Evolutionary conservation across 2,797 vertebrate genomes (phyloP).

Genomic region (Miichthys miiuy): DNA sequence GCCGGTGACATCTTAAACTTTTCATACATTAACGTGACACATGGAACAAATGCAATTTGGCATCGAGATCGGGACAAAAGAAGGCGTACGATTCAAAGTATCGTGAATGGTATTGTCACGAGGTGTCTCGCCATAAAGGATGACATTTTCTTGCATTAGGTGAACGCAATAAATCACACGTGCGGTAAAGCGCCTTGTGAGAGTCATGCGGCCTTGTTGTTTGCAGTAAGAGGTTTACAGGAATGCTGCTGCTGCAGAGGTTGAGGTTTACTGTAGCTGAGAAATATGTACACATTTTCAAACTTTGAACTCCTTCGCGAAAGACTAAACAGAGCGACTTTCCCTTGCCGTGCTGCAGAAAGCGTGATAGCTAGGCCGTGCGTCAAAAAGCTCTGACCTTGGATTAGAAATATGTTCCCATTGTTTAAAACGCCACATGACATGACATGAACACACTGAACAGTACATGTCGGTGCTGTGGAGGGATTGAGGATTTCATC

Average conservation of each 20-base stretch:
- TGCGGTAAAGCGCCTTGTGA: slow-evolving; percentile 38
- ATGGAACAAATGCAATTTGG: slow-evolving; percentile 84
- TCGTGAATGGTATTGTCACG: slow-evolving; percentile 62
- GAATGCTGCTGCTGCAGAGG: not conserved
- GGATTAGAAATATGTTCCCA: slow-evolving; percentile 43
- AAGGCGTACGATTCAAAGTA: slow-evolving; percentile 58
- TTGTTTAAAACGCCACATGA: slow-evolving; percentile 40
- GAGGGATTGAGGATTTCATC: slow-evolving; percentile 18
- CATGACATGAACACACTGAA: slow-evolving; percentile 1
- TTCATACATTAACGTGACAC: slow-evolving; percentile 84
- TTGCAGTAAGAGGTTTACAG: slow-evolving; percentile 44
- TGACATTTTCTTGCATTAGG: slow-evolving; percentile 69
- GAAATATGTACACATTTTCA: not conserved
- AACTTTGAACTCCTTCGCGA: not conserved
- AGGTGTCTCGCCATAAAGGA: slow-evolving; percentile 63
- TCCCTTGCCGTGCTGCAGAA: slow-evolving; percentile 27
- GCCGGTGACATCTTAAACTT: slow-evolving; percentile 82
- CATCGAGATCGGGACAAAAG: slow-evolving; percentile 65
- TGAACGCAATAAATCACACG: slow-evolving; percentile 61
- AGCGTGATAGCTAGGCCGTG: slow-evolving; percentile 8
- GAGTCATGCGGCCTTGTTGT: slow-evolving; percentile 21
- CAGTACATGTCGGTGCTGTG: slow-evolving; percentile 22
- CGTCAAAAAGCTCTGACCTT: slow-evolving; percentile 46
- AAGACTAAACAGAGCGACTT: not conserved
- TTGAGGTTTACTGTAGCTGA: not conserved